A percentile compares a stretch with the other conserved stretches of the same genome.
These are phyloP conservation scores for Ferrisia virgata DNA, from an alignment of 2,888 invertebrate genomes.

Conservation along the genomic window DNA sequence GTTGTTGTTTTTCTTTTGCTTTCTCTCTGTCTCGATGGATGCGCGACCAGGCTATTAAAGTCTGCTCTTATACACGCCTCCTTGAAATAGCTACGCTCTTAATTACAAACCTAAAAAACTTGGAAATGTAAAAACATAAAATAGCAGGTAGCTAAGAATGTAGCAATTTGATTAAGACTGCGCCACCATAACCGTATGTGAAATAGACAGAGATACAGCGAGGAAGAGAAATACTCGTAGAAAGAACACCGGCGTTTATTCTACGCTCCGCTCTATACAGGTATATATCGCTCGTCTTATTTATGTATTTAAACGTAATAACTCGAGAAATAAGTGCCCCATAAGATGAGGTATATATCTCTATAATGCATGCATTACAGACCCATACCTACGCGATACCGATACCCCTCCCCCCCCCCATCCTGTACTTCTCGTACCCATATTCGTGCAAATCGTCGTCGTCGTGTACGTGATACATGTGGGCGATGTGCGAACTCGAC, in stretches of 20 bases:
- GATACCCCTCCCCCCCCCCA: no score
- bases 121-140: slow-evolving; percentile 37
- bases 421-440: background rate
- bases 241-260: background rate
- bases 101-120: slow-evolving; percentile 31
- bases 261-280: no score
- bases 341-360: no score
- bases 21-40: background rate
- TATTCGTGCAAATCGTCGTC: background rate
- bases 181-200: background rate
- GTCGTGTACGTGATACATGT: background rate
- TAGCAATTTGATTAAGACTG: slow-evolving; percentile 25
- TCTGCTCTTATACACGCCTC: slow-evolving; percentile 36
- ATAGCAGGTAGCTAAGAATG: slow-evolving; percentile 35
- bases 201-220: background rate
- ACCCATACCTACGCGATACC: no score
- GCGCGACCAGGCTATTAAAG: slow-evolving; percentile 20
- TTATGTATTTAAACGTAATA: background rate
- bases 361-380: no score
- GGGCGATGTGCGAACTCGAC: slow-evolving; percentile 12
- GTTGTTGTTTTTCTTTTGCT: background rate
- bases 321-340: no score
- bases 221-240: background rate
- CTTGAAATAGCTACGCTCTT: slow-evolving; percentile 34
- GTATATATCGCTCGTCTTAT: no score